Conservation (phyloP, 2,888 invertebrate genomes). For the Pyralis farinalis region DNA sequence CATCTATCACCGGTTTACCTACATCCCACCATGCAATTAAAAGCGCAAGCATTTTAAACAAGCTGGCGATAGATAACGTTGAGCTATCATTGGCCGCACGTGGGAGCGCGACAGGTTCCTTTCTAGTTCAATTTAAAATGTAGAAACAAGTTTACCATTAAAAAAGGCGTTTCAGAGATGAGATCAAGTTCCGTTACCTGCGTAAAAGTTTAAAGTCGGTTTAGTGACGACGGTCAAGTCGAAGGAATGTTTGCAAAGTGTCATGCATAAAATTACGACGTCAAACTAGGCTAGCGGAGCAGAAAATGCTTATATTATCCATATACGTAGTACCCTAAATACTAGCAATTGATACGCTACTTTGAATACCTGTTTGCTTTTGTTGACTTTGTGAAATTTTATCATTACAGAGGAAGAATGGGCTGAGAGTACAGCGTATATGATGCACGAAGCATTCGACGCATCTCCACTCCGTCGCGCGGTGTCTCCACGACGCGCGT, state of each 20-base stretch:
- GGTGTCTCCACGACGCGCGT: slow-evolving; percentile 42
- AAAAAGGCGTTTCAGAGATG: slow-evolving; percentile 37
- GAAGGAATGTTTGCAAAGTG: slow-evolving; percentile 32
- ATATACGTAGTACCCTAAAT: slow-evolving; percentile 20
- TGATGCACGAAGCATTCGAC: slow-evolving; percentile 82
- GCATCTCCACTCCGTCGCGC: slow-evolving; percentile 65
- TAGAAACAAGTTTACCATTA: slow-evolving; percentile 43
- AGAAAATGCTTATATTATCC: slow-evolving; percentile 24
- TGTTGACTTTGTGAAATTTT: slow-evolving; percentile 18
- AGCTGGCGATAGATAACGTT: slow-evolving; percentile 33
- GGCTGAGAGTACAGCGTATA: slow-evolving; percentile 84
- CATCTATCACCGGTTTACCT: slow-evolving; percentile 36
- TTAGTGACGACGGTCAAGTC: slow-evolving; percentile 48
- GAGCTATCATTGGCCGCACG: slow-evolving; percentile 31
- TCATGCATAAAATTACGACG: slow-evolving; percentile 40
- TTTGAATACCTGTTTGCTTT: not conserved
- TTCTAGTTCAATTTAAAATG: slow-evolving; percentile 53
- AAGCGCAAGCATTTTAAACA: slow-evolving; percentile 36
- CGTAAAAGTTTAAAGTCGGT: slow-evolving; percentile 33
- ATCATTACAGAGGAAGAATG: slow-evolving; percentile 87
- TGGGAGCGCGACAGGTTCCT: slow-evolving; percentile 48
- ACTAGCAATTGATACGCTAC: slow-evolving; percentile 1
- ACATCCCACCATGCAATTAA: slow-evolving; percentile 55
- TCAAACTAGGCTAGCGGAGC: slow-evolving; percentile 39
- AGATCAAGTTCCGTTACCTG: slow-evolving; percentile 49